A percentile compares a stretch with the other conserved stretches of the same genome.
Conservation (phyloP, 2,113 vertebrate genomes). For the Ptyas mucosa region DNA sequence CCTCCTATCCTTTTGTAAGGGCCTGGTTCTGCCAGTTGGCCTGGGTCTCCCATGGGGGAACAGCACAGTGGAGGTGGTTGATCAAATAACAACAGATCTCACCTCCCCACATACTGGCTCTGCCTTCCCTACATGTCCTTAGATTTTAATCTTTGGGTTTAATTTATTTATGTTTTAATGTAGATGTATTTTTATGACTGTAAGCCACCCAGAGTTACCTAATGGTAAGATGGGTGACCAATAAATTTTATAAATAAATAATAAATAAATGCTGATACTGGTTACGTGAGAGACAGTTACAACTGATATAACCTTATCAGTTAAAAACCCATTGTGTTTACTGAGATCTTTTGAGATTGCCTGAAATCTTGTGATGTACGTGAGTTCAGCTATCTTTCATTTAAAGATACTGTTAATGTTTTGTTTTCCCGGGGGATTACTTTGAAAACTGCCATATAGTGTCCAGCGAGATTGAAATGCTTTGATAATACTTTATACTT, state of each 20-base stretch:
- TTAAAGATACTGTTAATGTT: neutral
- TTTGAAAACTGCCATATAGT: neutral
- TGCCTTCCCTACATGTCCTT: neutral
- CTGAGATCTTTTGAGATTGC: neutral
- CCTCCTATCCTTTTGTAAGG: neutral
- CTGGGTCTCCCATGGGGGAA: too few relatives aligned
- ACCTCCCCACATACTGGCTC: neutral
- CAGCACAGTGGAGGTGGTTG: neutral
- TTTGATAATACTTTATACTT: neutral
- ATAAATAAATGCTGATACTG: neutral
- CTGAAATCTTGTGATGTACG: neutral
- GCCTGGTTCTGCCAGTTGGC: neutral
- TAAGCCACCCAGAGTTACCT: neutral
- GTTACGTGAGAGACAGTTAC: neutral
- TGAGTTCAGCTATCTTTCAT: neutral
- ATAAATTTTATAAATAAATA: neutral
- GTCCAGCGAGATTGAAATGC: neutral
- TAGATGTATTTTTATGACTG: neutral
- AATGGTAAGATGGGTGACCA: neutral
- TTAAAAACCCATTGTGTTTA: neutral
- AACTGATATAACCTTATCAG: neutral
- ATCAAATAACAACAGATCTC: neutral
- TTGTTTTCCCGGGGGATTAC: neutral
- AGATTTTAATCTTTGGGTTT: neutral
- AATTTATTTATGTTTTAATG: neutral